Base-by-base conservation (phyloP, 2,113 vertebrate species). In the Vulpes lagopus region DNA sequence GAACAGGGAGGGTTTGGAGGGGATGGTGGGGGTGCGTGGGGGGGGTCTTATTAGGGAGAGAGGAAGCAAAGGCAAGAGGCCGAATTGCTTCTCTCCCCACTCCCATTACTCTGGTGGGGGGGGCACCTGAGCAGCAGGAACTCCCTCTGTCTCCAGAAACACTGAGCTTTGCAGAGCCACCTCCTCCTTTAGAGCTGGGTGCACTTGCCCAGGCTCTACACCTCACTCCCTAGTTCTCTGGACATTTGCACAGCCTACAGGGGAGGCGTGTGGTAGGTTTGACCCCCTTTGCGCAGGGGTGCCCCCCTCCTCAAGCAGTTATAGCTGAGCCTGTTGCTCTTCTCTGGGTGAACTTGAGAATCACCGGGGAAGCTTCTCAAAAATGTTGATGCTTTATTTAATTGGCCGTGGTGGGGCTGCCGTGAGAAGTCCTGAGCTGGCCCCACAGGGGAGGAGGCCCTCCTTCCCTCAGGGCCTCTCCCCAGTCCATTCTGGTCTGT, bases 361-460 rank as follows among this genome's bases (percentile, higher is more conserved):
- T 62, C 87, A 53, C 62, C 89, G 62, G 79, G 73, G 73, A 86
- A 55, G 69, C 65, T 82, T 92, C 67, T 65, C 25, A 43, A 93
- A 96, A 96, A 32, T 69, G 15, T 19, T 1, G 43, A 76, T 19
- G 86, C 86, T 88, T 95, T 95, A 35, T 82, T 91, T 93, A 85
- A 89, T 74, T 91, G 94, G 35, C 27, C 76, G 35, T 1, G 10
- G 38, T 60, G 62, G 51, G 8, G 35, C 62, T 43, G 4, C 55
- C 92, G 76, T 11, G 38, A 43, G 73, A 49, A 51, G 25, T 49
- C 73, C 16, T 16, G 16, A 89, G 65, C 53, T 14, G 32, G 89
- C 11, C 57, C 7, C 79, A 10, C 1, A 3, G 59, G 67, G 11
- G 67, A 79, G 23, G 69, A 65, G 17, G 62, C 20, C 22, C 32